Percentiles rank a stretch among this genome's conserved stretches.
These are phyloP conservation scores for Eubasilissa splendida DNA, from an alignment of 2,888 invertebrate species.

Conservation along the genomic window DNA sequence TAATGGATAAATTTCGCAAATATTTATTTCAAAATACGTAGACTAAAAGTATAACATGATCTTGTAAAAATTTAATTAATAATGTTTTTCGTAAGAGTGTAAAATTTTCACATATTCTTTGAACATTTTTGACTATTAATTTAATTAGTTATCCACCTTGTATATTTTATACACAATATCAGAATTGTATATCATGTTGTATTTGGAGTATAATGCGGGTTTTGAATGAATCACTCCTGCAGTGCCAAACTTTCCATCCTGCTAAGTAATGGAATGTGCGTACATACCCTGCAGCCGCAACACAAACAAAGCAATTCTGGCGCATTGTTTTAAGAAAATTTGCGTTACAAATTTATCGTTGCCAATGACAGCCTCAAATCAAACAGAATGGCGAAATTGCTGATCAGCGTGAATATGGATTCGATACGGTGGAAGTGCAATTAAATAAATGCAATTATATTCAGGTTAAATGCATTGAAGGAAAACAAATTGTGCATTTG, in stretches of 20 bases:
- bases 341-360: slow-evolving; percentile 28
- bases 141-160: too few species aligned
- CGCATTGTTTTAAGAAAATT: slow-evolving; percentile 20
- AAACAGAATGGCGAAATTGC: slow-evolving; percentile 7
- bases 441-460: slow-evolving; percentile 9
- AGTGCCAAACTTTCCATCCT: slow-evolving; percentile 30
- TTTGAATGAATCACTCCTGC: not conserved
- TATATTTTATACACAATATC: too few species aligned
- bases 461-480: not conserved
- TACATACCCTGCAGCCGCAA: slow-evolving; percentile 20
- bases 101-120: too few species aligned
- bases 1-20: too few species aligned
- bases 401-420: not conserved
- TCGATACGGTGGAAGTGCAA: slow-evolving; percentile 2
- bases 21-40: too few species aligned
- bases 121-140: too few species aligned
- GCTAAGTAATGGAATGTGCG: slow-evolving; percentile 9
- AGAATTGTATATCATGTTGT: too few species aligned
- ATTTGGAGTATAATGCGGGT: slow-evolving; percentile 4
- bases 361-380: not conserved
- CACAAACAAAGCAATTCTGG: slow-evolving; percentile 14
- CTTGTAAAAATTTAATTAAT: too few species aligned
- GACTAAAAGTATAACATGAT: too few species aligned
- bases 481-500: too few species aligned
- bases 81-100: too few species aligned